Conservation (phyloP, 2,888 invertebrate species). For the Mystacides longicornis region DNA sequence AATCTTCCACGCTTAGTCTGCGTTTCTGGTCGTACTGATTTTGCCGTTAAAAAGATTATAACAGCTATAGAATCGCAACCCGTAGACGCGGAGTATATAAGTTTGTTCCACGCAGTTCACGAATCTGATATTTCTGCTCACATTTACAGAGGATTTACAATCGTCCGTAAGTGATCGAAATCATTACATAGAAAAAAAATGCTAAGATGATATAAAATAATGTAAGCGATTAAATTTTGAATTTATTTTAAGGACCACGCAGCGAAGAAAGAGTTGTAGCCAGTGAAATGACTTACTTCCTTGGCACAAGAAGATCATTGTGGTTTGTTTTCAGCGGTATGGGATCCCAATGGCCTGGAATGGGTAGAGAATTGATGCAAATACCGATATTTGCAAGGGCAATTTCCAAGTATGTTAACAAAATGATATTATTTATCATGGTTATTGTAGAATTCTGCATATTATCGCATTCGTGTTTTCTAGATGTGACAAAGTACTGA, state of each 20-base stretch:
- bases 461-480: neutral
- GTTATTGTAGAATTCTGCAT: too few species aligned
- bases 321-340: constrained; percentile 91
- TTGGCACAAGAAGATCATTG: constrained; percentile 60
- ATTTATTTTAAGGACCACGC: constrained; percentile 20
- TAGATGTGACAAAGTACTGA: constrained; percentile 54
- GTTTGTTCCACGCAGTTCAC: constrained; percentile 54
- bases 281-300: constrained; percentile 52
- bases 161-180: constrained; percentile 48
- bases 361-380: constrained; percentile 70
- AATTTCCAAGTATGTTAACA: constrained; percentile 56
- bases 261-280: constrained; percentile 32
- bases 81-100: constrained; percentile 54
- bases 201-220: too few species aligned
- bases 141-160: constrained; percentile 67
- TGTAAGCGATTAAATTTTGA: too few species aligned
- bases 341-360: constrained; percentile 83
- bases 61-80: constrained; percentile 54
- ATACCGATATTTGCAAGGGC: constrained; percentile 67
- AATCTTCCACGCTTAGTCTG: constrained; percentile 65
- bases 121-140: constrained; percentile 55
- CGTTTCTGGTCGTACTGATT: constrained; percentile 73
- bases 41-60: constrained; percentile 59
- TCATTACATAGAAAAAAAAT: too few species aligned
- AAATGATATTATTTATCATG: too few species aligned